Base-by-base conservation (phyloP, 2,797 vertebrate genomes). In the Onychomys arenicola region DNA sequence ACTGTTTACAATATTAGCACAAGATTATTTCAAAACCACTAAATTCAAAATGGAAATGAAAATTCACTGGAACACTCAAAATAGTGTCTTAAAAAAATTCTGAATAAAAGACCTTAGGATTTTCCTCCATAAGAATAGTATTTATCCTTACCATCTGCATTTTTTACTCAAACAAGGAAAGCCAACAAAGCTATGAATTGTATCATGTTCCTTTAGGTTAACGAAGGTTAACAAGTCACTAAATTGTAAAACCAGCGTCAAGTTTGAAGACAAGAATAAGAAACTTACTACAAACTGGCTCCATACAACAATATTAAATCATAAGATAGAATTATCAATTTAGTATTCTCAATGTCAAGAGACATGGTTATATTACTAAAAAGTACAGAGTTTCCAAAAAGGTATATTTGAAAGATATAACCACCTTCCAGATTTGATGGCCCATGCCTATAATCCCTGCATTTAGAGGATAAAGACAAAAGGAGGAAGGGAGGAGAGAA, bases 51-150 rank as follows among this genome's bases (percentile, higher is more conserved):
- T 59, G 23, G 52, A 43, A 87, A 73, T 34, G 27, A 61, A 93
- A 92, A 93, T 52, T 46, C 32, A 83, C 13, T 90, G 71, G 27
- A 92, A 89, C 6, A 82, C 73, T 17, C 61, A 83, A 86, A 94
- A 88, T 8, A 29, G 29, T 52, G 86, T 6, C 77, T 82, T 84
- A 76, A 65, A 93, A 93, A 71, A 89, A 55, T 82, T 63, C n/a
- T 76, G 55, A 88, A 93, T 32, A 43, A 78, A 93, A 90, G 46
- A 59, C 37, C 55, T 71, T 59, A 59, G 19, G 14, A 67, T 78
- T 73, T 94, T 81, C 46, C 80, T n/a, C 89, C 9, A 75, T 78
- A 94, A 82, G 89, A 83, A 83, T 16, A 25, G 32, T 8, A 75
- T 14, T 6, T 83, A 69, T 40, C 81, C 52, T 78, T 83, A 94